Conservation (phyloP, 2,888 invertebrate species). For the Parasteatoda lunata region DNA sequence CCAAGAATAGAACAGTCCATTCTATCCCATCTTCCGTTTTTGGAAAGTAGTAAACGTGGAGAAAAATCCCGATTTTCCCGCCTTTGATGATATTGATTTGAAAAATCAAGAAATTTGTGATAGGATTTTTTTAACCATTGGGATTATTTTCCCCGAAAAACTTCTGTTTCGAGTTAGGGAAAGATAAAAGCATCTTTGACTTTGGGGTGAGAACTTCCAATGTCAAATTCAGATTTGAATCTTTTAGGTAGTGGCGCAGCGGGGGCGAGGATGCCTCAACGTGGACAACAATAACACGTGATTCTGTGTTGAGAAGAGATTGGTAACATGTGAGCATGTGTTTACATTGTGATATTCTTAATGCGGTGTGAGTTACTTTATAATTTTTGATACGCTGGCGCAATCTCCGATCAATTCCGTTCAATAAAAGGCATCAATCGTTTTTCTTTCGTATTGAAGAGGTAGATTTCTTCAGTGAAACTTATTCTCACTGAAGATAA, state of each 20-base stretch:
- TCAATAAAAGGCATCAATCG: too few species aligned
- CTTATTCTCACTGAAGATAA: too few species aligned
- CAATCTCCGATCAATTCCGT: too few species aligned
- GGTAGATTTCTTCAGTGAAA: too few species aligned
- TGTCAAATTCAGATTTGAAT: slow-evolving; percentile 15
- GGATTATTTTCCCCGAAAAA: background rate
- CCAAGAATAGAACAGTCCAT: slow-evolving; percentile 33
- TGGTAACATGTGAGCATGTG: background rate
- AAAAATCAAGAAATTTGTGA: slow-evolving; percentile 6
- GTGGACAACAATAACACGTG: slow-evolving; percentile 26
- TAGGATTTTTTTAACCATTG: background rate
- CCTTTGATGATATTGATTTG: slow-evolving; percentile 1
- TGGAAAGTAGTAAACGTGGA: slow-evolving; percentile 28
- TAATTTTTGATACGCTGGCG: too few species aligned
- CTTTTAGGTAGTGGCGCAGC: background rate
- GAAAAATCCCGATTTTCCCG: background rate
- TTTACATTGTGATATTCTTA: too few species aligned
- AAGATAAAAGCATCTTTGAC: slow-evolving; percentile 25
- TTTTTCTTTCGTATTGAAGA: too few species aligned
- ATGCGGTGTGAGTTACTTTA: too few species aligned
- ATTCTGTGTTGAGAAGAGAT: background rate
- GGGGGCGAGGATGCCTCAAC: slow-evolving; percentile 13
- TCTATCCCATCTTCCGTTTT: background rate
- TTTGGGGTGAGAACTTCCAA: slow-evolving; percentile 21
- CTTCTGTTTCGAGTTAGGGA: background rate